Base-by-base conservation (phyloP, 1,140 invertebrate species). In the Conus ventricosus region DNA sequence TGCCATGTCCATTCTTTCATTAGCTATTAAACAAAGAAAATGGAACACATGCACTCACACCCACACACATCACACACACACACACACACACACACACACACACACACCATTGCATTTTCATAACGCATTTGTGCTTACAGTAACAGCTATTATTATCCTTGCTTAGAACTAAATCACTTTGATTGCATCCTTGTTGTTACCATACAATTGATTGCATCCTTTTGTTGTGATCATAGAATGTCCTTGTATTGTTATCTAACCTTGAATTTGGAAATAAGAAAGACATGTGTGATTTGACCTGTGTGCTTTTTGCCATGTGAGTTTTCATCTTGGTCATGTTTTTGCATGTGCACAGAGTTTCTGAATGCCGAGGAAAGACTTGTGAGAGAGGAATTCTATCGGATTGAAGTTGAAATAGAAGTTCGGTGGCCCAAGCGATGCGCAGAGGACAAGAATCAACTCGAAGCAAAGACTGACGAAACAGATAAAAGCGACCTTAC, bases 361-460 rank as follows among this genome's bases (percentile, higher is more conserved):
- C 67, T 91, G 88, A 91, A 92, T 90, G 91, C 92, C 57, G 91
- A 91, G 84, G 90, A 92, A 89, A 90, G 88, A 84, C 87, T 94
- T 27, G 84, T 94, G 71, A 91, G 91, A 89, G 93, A 95, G 88
- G 94, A 94, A 91, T 90, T 89, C 90, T 93, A 94, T 91, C 91
- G 92, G 86, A 90, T 94, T 84, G 94, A 95, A 89, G 91, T 94
- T 85, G 91, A 93, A 84, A 91, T 95, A 84, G 92, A 94, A 86
- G 90, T 95, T 85, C 92, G 91, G 83, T 95, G 94, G 94, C 87
- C 60, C 27, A 87, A 27, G 81, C 54, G 27, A 87, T 6, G n/a
- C 11, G 17, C 71, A 7, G 25, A 78, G 23, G 82, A 60, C 8
- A 13, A 84, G 55, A 60, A n/a, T 11, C 23, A 39, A 0, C 27